Evolutionary conservation across 2,113 vertebrate species (phyloP).

Genomic region (Oxyruncus cristatus): DNA sequence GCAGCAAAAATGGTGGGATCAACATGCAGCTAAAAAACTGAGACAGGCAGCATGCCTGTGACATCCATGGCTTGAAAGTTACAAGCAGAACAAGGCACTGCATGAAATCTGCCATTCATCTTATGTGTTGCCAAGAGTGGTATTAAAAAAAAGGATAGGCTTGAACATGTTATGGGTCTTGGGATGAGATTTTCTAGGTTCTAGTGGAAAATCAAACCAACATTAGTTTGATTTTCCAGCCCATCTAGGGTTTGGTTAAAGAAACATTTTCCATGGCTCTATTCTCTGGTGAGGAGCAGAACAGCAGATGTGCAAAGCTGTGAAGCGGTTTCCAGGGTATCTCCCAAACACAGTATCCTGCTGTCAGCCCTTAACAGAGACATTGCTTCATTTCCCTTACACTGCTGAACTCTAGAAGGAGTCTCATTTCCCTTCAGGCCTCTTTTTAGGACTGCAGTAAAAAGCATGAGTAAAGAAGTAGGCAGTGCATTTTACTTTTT

Average conservation of each 20-base stretch:
- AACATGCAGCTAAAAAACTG: not conserved
- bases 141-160: not conserved
- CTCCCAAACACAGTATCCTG: not conserved
- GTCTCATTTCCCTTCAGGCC: not conserved
- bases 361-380: not conserved
- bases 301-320: slow-evolving; percentile 25
- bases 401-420: not conserved
- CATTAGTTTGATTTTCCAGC: slow-evolving; percentile 45
- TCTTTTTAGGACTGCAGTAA: not conserved
- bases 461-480: not conserved
- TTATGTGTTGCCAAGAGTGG: not conserved
- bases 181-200: slow-evolving; percentile 45
- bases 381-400: not conserved
- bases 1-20: not conserved
- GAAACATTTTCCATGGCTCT: slow-evolving; percentile 16
- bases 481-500: not conserved
- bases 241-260: slow-evolving; percentile 32
- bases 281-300: slow-evolving; percentile 18
- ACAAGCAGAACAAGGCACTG: not conserved
- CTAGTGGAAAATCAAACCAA: slow-evolving; percentile 34
- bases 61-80: not conserved
- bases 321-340: not conserved
- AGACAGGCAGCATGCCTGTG: not conserved
- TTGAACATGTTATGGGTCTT: not conserved
- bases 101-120: slow-evolving; percentile 16